These are phyloP conservation scores for Leptonema lineaticorne DNA, from an alignment of 1,140 invertebrate genomes.

Conservation along the genomic window DNA sequence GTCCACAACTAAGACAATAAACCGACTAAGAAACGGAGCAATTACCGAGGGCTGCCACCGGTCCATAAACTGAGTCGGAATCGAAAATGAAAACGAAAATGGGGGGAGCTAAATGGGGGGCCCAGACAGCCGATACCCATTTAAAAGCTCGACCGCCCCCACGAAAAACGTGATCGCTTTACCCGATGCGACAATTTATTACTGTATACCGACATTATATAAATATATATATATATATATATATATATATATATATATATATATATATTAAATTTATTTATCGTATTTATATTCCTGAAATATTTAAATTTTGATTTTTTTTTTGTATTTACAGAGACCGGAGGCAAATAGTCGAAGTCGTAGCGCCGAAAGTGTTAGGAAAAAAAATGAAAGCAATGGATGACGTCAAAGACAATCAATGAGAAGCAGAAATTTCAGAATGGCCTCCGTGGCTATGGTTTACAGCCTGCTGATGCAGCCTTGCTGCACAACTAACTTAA, in stretches of 20 bases:
- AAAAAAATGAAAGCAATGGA: neutral
- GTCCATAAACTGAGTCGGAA: too few species aligned
- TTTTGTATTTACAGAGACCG: neutral
- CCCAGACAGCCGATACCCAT: too few species aligned
- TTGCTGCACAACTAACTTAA: conserved; percentile 2
- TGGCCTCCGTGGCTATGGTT: neutral
- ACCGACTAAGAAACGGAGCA: conserved; percentile 20
- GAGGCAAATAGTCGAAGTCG: neutral
- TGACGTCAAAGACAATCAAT: conserved; percentile 17
- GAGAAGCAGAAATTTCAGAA: neutral
- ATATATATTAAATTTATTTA: neutral
- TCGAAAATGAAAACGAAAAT: too few species aligned
- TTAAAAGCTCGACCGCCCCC: too few species aligned
- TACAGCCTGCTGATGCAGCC: conserved; percentile 13
- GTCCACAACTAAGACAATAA: conserved; percentile 24
- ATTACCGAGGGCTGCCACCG: too few species aligned
- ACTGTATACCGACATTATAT: too few species aligned
- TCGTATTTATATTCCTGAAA: neutral
- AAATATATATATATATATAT: too few species aligned
- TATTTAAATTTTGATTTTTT: neutral
- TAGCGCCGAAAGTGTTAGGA: neutral
- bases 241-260: neutral
- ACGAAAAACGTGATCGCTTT: too few species aligned
- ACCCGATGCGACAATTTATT: too few species aligned
- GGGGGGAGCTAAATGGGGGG: too few species aligned